Conservation (phyloP, 2,888 invertebrate genomes). For the Callinectes sapidus region DNA sequence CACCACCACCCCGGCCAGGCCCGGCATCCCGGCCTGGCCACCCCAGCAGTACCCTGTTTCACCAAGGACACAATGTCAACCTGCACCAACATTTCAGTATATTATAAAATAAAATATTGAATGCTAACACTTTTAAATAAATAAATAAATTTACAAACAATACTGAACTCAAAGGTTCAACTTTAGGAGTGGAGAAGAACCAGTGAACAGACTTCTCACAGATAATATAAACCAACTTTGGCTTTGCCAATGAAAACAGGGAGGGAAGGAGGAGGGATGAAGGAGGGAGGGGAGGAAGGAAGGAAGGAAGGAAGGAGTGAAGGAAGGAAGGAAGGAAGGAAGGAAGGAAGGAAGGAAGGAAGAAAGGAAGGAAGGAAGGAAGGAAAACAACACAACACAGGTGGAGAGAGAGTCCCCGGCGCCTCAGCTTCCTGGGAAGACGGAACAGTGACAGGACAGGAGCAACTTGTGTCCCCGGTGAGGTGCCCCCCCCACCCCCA, state of each 20-base stretch:
- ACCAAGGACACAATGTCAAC: conserved; percentile 59
- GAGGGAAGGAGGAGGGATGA: background rate
- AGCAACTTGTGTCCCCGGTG: conserved; percentile 61
- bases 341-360: conserved; percentile 16
- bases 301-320: conserved; percentile 19
- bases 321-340: conserved; percentile 14
- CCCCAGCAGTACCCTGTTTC: conserved; percentile 53
- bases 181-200: conserved; percentile 42
- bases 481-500: conserved; percentile 42
- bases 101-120: conserved; percentile 36
- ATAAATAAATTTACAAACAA: conserved; percentile 49
- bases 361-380: conserved; percentile 12
- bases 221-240: conserved; percentile 50
- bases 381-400: conserved; percentile 48
- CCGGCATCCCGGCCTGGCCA: conserved; percentile 20
- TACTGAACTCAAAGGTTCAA: conserved; percentile 52
- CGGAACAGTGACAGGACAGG: conserved; percentile 43
- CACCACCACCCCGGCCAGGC: background rate
- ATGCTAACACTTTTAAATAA: conserved; percentile 52
- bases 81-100: conserved; percentile 52
- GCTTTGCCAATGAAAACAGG: conserved; percentile 57
- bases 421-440: conserved; percentile 59
- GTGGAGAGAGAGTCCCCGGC: conserved; percentile 50
- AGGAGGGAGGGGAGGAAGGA: background rate
- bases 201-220: conserved; percentile 44